Conservation (phyloP, 2,888 invertebrate species). For the Eristalis pertinax region DNA sequence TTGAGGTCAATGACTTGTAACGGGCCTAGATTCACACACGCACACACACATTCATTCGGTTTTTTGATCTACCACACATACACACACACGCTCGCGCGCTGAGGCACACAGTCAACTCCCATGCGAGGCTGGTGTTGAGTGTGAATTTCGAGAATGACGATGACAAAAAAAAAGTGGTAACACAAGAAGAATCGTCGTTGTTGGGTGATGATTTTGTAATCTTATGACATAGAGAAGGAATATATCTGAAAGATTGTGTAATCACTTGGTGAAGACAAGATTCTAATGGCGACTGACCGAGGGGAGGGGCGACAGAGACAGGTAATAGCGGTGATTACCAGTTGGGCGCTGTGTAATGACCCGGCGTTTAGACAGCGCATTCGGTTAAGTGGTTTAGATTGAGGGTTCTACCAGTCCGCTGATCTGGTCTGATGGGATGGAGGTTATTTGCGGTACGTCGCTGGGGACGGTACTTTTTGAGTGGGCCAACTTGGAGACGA, state of each 20-base stretch:
- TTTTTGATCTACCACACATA: not conserved
- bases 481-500: not conserved
- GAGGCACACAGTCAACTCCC: not conserved
- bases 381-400: not conserved
- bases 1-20: slow-evolving; percentile 69
- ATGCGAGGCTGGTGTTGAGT: slow-evolving; percentile 34
- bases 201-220: slow-evolving; percentile 49
- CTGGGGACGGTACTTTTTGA: not conserved
- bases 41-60: not conserved
- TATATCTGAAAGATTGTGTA: slow-evolving; percentile 34
- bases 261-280: slow-evolving; percentile 10
- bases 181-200: slow-evolving; percentile 35
- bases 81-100: slow-evolving; percentile 55
- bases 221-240: slow-evolving; percentile 18
- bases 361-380: not conserved
- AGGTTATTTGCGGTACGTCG: not conserved
- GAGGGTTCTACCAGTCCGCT: not conserved
- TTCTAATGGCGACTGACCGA: not conserved
- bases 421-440: not conserved
- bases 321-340: not conserved
- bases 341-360: not conserved
- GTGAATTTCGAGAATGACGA: slow-evolving; percentile 47
- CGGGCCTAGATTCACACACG: slow-evolving; percentile 34
- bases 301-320: not conserved
- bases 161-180: slow-evolving; percentile 23